Base-by-base conservation (phyloP, 2,888 invertebrate genomes). In the Morinoia aosen region DNA sequence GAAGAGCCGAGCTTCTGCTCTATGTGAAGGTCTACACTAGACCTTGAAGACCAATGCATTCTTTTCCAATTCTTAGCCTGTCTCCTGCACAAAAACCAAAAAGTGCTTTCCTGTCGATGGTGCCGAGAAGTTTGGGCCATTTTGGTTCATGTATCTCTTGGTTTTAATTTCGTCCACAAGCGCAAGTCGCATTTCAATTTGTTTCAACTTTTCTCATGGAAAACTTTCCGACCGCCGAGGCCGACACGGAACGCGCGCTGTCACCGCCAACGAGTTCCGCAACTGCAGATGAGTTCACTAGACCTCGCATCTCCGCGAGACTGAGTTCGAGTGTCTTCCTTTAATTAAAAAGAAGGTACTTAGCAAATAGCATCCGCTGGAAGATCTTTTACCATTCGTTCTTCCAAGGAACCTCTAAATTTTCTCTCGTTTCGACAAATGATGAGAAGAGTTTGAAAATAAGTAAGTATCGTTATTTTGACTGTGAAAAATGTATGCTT, bases 121-220 rank as follows among this genome's bases (percentile, higher is more conserved):
- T 25, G 76, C 8, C 76, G 76, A 76, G 61, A 76, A 76, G 76
- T 76, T 76, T 33, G 8, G 76, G 25, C 25, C 76, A 76, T 76
- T 76, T 76, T 76, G 25, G 25, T 33, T 33, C 76, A 33, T 25
- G 76, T 76, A 76, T 76, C 33, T 76, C 76, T 76, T 76, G 25
- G 76, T 76, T 76, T 76, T 76, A 76, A 76, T 76, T 76, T 76
- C 76, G 76, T 10, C 25, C 76, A 76, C 76, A 76, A 76, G 76
- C 25, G 25, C 76, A 76, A 33, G 76, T 33, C 76, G 76, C 76
- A 76, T 76, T 76, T 76, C 76, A 76, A 76, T 76, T 76, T 76
- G 76, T 76, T 76, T 33, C 76, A 76, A 76, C 76, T 76, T 76
- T 76, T 76, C 76, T 76, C 76, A 76, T 76, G 76, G 33, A 76